phyloP scores from a whole-genome alignment of 2,113 vertebrate genomes.

The Marmota monax region DNA sequence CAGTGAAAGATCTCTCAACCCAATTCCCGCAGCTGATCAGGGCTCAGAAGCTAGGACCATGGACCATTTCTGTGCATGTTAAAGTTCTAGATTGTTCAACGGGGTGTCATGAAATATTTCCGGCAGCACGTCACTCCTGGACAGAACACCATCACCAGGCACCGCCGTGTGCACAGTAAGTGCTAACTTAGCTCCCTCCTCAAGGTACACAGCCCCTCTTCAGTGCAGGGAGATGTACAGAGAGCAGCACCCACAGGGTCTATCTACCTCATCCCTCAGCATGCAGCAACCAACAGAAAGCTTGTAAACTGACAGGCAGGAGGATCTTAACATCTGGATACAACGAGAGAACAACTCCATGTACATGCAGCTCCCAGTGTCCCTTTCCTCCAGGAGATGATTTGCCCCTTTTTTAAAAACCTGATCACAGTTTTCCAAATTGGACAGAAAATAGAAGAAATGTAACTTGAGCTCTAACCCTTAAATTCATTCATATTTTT shows the following conservation, averaged over 20 bases:
- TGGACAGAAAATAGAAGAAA: not conserved
- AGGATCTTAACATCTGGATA: not conserved
- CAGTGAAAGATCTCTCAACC: not conserved
- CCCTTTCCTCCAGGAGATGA: not conserved
- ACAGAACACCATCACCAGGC: not conserved
- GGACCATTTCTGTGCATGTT: not conserved
- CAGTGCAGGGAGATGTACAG: fast-evolving
- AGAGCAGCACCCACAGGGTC: not conserved
- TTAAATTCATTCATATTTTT: not conserved
- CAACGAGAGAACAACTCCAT: not conserved
- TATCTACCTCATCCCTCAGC: not conserved
- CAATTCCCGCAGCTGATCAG: no score
- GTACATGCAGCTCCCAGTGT: not conserved
- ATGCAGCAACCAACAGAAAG: not conserved
- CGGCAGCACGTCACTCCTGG: not conserved
- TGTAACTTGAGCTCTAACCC: not conserved
- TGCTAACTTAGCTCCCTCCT: not conserved
- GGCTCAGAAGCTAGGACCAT: not conserved
- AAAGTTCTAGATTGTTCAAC: not conserved
- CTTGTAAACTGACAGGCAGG: no score
- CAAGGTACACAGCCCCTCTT: fast-evolving
- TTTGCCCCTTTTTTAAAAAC: not conserved
- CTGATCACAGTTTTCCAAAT: not conserved
- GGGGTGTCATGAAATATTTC: not conserved
- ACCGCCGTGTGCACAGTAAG: fast-evolving